These are phyloP conservation scores for Parnassius mnemosyne DNA, from an alignment of 2,888 invertebrate genomes.

Conservation along the genomic window DNA sequence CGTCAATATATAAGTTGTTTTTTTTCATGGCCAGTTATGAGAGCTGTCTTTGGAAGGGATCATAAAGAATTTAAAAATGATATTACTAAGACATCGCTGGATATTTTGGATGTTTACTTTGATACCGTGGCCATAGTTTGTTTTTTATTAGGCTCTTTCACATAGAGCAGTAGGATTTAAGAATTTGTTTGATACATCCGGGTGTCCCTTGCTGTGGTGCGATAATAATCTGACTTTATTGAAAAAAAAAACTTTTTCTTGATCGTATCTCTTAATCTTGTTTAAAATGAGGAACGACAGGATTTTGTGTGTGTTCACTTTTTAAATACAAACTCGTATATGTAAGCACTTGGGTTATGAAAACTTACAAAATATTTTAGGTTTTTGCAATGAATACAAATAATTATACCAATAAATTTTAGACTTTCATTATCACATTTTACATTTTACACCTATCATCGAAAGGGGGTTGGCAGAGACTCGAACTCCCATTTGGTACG, in stretches of 20 bases:
- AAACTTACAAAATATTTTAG: too few species aligned
- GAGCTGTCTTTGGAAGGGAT: conserved; percentile 45
- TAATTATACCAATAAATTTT: too few species aligned
- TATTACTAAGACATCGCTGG: conserved; percentile 48
- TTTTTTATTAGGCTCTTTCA: conserved; percentile 37
- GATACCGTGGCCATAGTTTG: conserved; percentile 38
- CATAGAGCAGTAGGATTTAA: conserved; percentile 35
- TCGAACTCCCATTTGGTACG: too few species aligned
- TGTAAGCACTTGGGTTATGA: too few species aligned
- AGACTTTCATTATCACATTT: too few species aligned
- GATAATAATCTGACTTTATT: conserved; percentile 55
- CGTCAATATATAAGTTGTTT: conserved; percentile 29
- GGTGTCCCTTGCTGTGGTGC: conserved; percentile 44
- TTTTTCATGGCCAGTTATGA: conserved; percentile 46
- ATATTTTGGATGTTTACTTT: conserved; percentile 60
- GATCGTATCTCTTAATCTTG: conserved; percentile 52
- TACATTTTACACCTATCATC: too few species aligned
- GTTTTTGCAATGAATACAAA: too few species aligned
- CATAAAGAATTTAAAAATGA: conserved; percentile 67
- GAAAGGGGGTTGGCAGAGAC: too few species aligned
- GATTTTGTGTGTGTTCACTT: conserved; percentile 35
- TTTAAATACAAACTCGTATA: conserved; percentile 7
- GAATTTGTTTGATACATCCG: conserved; percentile 44
- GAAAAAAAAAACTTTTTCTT: conserved; percentile 42
- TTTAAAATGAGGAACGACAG: conserved; percentile 50